These are phyloP conservation scores for Dolichotis patagonum DNA, from an alignment of 2,113 vertebrate species.

Conservation along the genomic window DNA sequence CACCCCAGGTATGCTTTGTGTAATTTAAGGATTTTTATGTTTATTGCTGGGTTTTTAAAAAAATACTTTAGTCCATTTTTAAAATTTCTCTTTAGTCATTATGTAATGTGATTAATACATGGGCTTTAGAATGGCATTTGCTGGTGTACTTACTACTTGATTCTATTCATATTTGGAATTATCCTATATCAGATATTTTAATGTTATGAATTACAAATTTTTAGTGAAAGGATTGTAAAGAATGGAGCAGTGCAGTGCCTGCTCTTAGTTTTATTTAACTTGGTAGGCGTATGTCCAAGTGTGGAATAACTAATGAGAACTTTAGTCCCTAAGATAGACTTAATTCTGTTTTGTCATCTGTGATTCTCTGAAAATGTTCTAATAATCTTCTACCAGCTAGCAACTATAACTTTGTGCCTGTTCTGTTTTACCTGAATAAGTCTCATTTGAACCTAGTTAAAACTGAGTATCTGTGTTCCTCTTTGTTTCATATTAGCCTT, in stretches of 20 bases:
- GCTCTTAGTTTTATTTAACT: conserved; percentile 41
- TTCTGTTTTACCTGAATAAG: not conserved
- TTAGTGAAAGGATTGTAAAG: not conserved
- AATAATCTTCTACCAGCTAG: conserved; percentile 5
- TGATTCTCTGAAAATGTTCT: conserved; percentile 11
- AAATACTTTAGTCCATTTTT: not conserved
- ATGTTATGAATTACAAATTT: conserved; percentile 14
- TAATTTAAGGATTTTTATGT: conserved; percentile 50
- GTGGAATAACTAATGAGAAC: conserved; percentile 14
- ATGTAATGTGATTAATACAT: not conserved
- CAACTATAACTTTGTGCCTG: conserved; percentile 29
- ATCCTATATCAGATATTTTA: not conserved
- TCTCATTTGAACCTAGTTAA: conserved; percentile 48
- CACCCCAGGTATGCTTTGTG: conserved; percentile 92
- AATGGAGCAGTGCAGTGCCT: conserved; percentile 10
- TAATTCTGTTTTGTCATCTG: conserved; percentile 18
- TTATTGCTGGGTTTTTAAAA: not conserved
- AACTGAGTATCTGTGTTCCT: conserved; percentile 11
- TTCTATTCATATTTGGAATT: conserved; percentile 41
- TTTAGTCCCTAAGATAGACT: conserved; percentile 29
- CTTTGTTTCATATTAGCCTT: conserved; percentile 34
- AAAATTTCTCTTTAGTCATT: conserved; percentile 17
- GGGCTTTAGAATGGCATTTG: not conserved
- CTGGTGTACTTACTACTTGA: conserved; percentile 9
- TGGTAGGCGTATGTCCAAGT: not conserved